Percentiles rank a stretch among this genome's conserved stretches.
phyloP scores from a whole-genome alignment of 2,113 vertebrate genomes.

The Telmatochromis brachygnathus region DNA sequence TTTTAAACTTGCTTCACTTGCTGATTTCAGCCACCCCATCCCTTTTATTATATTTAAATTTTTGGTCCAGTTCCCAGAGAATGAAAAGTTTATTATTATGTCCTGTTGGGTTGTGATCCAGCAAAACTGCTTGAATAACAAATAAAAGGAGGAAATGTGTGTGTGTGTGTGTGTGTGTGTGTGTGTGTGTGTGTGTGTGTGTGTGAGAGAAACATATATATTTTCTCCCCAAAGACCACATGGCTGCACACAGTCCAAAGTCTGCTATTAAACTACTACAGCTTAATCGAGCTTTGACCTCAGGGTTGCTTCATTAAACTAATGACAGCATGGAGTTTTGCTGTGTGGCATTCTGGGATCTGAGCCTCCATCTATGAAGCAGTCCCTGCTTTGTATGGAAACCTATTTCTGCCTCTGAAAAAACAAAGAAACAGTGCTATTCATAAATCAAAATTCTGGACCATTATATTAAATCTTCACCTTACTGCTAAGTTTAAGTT shows the following conservation, averaged over 20 bases:
- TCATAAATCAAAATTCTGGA: background rate
- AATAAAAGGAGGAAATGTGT: background rate
- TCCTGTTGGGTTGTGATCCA: background rate
- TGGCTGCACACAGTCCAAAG: background rate
- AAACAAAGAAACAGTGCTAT: background rate
- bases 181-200: background rate
- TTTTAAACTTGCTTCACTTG: background rate
- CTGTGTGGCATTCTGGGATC: background rate
- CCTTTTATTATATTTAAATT: background rate
- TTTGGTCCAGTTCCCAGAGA: background rate
- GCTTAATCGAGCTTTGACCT: background rate
- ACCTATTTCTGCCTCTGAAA: background rate
- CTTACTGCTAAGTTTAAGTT: background rate
- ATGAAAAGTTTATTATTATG: rapidly evolving
- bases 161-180: background rate
- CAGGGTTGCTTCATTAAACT: background rate
- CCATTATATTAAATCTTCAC: background rate
- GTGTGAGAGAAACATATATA: background rate
- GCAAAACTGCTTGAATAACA: background rate
- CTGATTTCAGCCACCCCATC: background rate
- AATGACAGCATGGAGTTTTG: background rate
- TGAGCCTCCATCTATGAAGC: background rate
- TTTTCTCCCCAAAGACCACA: background rate
- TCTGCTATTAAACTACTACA: background rate
- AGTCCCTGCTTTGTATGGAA: background rate